These are phyloP conservation scores for Drosophila kohkoa DNA, from an alignment of 1,140 invertebrate species.

Conservation along the genomic window DNA sequence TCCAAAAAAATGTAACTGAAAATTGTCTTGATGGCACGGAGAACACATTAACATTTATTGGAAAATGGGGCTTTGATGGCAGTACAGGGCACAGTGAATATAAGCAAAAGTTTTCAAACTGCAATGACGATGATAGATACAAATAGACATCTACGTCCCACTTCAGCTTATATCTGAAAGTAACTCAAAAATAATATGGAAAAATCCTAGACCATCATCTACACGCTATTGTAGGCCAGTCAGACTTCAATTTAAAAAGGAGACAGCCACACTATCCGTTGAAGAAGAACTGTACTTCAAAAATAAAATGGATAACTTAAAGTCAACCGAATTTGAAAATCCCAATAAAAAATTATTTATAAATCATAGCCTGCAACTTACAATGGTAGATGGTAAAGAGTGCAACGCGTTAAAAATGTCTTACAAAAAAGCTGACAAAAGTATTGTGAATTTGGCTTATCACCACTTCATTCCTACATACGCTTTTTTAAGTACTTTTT, in stretches of 20 bases:
- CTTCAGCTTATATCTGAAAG: too few species aligned
- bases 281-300: slow-evolving; percentile 16
- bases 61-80: slow-evolving; percentile 14
- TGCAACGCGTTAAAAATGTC: background rate
- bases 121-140: slow-evolving; percentile 19
- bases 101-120: slow-evolving; percentile 28
- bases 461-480: slow-evolving; percentile 13
- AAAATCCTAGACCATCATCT: too few species aligned
- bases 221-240: too few species aligned
- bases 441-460: slow-evolving; percentile 16
- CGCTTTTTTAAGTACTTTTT: slow-evolving; percentile 9
- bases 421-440: slow-evolving; percentile 8
- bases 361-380: background rate
- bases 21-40: slow-evolving; percentile 30
- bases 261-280: slow-evolving; percentile 11
- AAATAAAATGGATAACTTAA: slow-evolving; percentile 6
- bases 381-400: slow-evolving; percentile 2
- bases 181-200: too few species aligned
- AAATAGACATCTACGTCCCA: too few species aligned
- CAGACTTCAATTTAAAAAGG: too few species aligned
- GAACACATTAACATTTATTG: slow-evolving; percentile 24
- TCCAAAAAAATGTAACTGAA: slow-evolving; percentile 27
- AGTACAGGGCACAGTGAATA: slow-evolving; percentile 18
- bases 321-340: background rate
- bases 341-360: slow-evolving; percentile 1